Percentiles rank a stretch among this genome's conserved stretches.
phyloP scores from a whole-genome alignment of 1,140 invertebrate genomes.

The Brachionus paranguensis region DNA sequence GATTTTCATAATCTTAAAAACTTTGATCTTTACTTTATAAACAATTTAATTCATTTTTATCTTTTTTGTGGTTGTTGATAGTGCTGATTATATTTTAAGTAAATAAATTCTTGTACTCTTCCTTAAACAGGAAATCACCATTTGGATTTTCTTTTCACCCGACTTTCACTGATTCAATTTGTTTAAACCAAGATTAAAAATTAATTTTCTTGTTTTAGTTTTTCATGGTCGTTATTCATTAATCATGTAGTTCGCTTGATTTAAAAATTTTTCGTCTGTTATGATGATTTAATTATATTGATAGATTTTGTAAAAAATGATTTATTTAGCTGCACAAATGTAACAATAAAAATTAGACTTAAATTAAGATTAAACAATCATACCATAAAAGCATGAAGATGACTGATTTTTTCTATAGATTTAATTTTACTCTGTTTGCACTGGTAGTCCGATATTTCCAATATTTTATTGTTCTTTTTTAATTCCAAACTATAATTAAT shows the following conservation, averaged over 20 bases:
- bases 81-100: not conserved
- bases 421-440: too few species aligned
- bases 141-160: not conserved
- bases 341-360: not conserved
- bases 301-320: not conserved
- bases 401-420: not conserved
- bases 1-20: not conserved
- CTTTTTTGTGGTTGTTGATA: not conserved
- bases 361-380: not conserved
- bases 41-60: not conserved
- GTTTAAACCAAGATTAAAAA: not conserved
- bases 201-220: not conserved
- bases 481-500: too few species aligned
- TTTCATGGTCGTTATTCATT: not conserved
- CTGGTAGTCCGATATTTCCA: too few species aligned
- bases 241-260: not conserved
- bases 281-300: not conserved
- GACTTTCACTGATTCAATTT: not conserved
- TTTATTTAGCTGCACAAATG: not conserved
- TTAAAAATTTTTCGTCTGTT: not conserved
- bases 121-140: not conserved
- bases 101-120: not conserved
- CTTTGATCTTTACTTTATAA: not conserved
- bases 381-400: too few species aligned
- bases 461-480: too few species aligned